Conservation (phyloP, 2,888 invertebrate genomes). For the Thymelicus sylvestris region DNA sequence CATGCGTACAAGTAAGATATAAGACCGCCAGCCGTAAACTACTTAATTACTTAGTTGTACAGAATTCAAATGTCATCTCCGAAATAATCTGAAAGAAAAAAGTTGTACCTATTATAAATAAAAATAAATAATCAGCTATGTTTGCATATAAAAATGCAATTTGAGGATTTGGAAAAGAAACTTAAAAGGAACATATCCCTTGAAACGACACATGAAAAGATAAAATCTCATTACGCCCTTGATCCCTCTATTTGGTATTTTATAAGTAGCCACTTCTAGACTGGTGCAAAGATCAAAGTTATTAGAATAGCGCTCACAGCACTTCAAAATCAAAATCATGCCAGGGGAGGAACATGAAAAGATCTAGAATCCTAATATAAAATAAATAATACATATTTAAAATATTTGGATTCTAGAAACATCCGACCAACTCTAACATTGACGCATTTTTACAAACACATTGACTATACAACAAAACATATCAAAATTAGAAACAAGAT, state of each 20-base stretch:
- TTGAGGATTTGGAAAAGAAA: no score
- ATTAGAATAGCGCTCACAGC: not conserved
- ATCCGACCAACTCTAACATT: not conserved
- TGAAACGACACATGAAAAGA: no score
- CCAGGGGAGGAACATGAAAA: not conserved
- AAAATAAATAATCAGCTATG: no score
- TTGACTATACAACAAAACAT: not conserved
- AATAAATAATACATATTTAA: not conserved
- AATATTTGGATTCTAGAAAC: not conserved
- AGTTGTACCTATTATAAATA: no score
- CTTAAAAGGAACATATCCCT: no score
- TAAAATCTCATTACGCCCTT: no score
- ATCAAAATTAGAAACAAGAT: not conserved
- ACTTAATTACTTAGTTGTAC: no score
- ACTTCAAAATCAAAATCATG: not conserved
- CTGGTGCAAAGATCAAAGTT: not conserved
- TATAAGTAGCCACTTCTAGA: not conserved
- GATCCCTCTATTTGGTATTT: not conserved
- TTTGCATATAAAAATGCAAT: no score
- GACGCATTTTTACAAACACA: not conserved
- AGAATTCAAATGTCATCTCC: no score
- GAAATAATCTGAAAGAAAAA: no score
- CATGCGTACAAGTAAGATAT: not conserved
- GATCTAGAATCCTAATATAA: not conserved
- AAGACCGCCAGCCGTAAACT: no score